Percentiles rank a stretch among this genome's conserved stretches.
phyloP scores from a whole-genome alignment of 1,140 invertebrate species.

The Tigriopus japonicus region DNA sequence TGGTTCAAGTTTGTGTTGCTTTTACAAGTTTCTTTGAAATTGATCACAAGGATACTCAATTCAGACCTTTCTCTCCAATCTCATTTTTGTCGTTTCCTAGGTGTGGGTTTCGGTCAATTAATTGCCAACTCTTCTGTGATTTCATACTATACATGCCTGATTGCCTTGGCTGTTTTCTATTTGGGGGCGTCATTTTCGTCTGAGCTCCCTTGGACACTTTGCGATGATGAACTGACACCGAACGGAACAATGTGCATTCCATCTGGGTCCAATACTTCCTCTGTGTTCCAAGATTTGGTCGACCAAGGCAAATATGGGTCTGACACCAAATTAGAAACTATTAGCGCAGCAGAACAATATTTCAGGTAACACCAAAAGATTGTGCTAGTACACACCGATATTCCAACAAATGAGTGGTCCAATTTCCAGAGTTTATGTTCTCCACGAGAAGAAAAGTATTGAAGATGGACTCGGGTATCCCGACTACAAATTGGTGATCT shows the following conservation, averaged over 20 bases:
- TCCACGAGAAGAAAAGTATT: constrained; percentile 44
- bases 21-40: neutral
- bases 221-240: neutral
- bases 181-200: neutral
- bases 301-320: neutral
- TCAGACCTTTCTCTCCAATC: neutral
- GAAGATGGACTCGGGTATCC: constrained; percentile 48
- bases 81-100: neutral
- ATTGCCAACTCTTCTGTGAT: neutral
- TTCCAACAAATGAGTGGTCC: too few species aligned
- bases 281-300: neutral
- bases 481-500: constrained; percentile 51
- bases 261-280: neutral
- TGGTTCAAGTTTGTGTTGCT: too few species aligned
- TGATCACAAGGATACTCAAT: too few species aligned
- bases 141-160: neutral
- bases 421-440: constrained; percentile 36
- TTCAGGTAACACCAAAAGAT: neutral
- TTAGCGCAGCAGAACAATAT: neutral
- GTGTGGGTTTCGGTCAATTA: neutral
- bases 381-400: too few species aligned
- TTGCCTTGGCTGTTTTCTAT: neutral
- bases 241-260: neutral
- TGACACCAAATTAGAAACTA: neutral
- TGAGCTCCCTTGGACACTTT: neutral